Conservation (phyloP, 2,113 vertebrate species). For the Cygnus buccinator region DNA sequence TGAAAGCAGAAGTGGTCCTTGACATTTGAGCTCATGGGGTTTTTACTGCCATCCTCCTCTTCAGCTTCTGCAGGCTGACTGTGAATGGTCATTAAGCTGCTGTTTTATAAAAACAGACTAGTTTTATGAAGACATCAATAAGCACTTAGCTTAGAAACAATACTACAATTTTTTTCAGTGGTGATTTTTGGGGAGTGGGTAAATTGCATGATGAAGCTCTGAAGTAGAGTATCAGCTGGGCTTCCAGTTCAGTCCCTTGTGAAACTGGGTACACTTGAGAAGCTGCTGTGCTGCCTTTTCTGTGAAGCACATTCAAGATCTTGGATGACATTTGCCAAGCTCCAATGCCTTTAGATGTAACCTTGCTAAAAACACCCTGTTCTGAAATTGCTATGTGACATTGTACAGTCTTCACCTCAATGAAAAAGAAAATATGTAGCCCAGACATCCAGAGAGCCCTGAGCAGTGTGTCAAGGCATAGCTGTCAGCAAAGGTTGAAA, state of each 20-base stretch:
- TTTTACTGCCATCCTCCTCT: neutral
- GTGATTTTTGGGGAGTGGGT: neutral
- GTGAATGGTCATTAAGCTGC: neutral
- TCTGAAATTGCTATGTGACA: neutral
- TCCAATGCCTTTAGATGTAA: neutral
- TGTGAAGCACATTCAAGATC: neutral
- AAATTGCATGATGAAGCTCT: neutral
- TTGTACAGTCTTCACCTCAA: neutral
- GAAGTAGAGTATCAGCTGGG: neutral
- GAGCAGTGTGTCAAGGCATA: neutral
- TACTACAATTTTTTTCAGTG: neutral
- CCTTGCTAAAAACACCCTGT: neutral
- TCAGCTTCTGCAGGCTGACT: slow-evolving; percentile 1
- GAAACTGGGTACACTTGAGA: neutral
- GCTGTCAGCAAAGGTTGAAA: neutral
- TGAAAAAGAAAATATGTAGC: neutral
- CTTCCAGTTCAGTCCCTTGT: neutral
- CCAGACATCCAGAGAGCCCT: neutral
- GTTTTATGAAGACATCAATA: neutral
- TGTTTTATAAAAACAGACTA: neutral
- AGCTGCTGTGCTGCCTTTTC: neutral
- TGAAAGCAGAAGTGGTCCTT: neutral
- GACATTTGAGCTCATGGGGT: neutral
- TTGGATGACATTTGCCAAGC: neutral
- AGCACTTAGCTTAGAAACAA: neutral